Evolutionary conservation across 2,797 vertebrate genomes (phyloP), one percentile per base, ranked within the genome.

Genomic region (Salarias fasciatus): DNA sequence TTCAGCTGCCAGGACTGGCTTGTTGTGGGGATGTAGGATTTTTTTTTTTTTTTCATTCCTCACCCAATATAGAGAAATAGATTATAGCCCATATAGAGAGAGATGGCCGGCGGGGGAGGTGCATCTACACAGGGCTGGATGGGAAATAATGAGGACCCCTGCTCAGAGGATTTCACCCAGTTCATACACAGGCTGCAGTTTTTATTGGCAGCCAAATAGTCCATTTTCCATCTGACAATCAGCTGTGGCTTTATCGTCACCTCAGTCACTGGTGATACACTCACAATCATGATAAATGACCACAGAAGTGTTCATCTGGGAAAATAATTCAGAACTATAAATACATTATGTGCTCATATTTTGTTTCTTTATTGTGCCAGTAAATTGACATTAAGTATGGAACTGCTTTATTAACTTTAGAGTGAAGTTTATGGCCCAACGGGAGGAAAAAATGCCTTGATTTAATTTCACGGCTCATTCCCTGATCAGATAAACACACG

Each of bases 101-200:
- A 63, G 67, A 87, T 82, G 86, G 77, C 75, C 67, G 78, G 63
- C 75, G 71, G 84, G 80, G 84, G 88, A 82, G 77, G 79, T 70
- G 81, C 79, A 50, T 62, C 52, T 63, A 66, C 56, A 13, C 55
- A 29, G 78, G 66, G 63, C 76, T 82, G 78, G 68, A 81, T 84
- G 69, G 81, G 75, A 73, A 67, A 84, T 80, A 85, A 84, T 29
- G 59, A 77, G 60, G 75, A 84, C 68, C 76, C 68, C 57, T 51
- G 70, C 75, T 56, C 59, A 63, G 84, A 87, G 71, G 75, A 82
- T 80, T 80, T 84, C 40, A 54, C 52, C 62, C 65, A 69, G 76
- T 64, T 82, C 53, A 43, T 49, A 52, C 55, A 69, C 57, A 71
- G 69, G 75, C 77, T 72, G 63, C 13, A 36, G 41, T 53, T 79